Conservation (phyloP, 2,113 vertebrate genomes). For the Ammodramus savannarum region DNA sequence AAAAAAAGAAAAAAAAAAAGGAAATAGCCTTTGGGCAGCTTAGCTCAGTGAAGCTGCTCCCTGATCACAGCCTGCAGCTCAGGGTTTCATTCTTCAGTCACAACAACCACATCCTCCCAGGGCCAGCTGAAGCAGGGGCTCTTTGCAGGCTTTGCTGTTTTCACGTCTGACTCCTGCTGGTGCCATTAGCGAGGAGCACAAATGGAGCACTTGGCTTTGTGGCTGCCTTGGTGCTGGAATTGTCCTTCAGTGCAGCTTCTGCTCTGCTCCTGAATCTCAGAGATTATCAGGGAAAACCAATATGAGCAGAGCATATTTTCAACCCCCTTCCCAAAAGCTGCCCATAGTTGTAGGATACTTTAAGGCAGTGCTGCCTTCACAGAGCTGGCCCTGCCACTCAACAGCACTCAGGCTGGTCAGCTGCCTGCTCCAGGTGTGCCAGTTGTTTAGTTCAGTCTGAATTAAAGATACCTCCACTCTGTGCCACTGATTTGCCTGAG, state of each 20-base stretch:
- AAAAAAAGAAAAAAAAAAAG: background rate
- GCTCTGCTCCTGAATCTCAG: no score
- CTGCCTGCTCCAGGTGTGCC: background rate
- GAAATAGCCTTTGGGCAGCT: conserved; percentile 18
- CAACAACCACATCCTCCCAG: conserved; percentile 28
- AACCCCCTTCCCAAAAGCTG: no score
- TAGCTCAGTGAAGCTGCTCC: conserved; percentile 4
- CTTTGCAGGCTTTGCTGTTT: background rate
- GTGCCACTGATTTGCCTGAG: background rate
- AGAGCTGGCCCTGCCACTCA: background rate
- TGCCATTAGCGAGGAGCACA: background rate
- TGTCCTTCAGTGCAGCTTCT: no score
- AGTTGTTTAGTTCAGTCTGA: background rate
- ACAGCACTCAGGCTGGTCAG: background rate
- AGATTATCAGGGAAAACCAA: no score
- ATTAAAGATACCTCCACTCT: background rate
- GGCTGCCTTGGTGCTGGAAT: no score
- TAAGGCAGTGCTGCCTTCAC: background rate
- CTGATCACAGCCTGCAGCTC: conserved; percentile 14
- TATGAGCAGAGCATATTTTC: no score
- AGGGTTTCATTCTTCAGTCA: conserved; percentile 7
- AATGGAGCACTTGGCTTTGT: no score
- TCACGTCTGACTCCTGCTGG: background rate
- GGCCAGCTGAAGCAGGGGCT: background rate
- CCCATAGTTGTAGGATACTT: no score